Evolutionary conservation across 2,888 invertebrate genomes (phyloP), one percentile per base, ranked within the genome.

Genomic region (Acholoe squamosa): DNA sequence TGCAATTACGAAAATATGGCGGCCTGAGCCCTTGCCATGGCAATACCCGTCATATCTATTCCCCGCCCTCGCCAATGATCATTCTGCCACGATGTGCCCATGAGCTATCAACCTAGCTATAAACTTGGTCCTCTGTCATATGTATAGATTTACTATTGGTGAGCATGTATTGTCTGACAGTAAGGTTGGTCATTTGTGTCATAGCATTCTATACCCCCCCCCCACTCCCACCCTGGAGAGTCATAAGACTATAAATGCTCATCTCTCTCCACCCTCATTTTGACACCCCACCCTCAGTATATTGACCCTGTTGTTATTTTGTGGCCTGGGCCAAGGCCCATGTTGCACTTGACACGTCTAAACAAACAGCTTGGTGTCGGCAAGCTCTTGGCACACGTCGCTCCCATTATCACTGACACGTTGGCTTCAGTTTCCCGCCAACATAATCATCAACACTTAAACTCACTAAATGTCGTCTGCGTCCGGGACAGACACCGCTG

Each of bases 311-410:
- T 43, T 43, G 33, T 80, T 33, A 19, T 80, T 80, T 76, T 33
- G 43, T 80, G 33, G 43, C 43, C 80, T 33, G 80, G 80, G 34
- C 80, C 33, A 80, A 43, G 80, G 16, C 80, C 19, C 80, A 80
- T 80, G 80, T 80, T 80, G 16, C 33, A 33, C 16, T 33, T 80
- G 80, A 80, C 80, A 43, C 80, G 80, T 80, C 80, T 43, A 80
- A 80, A 80, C 80, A 80, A 80, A 80, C 80, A 80, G 33, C 80
- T 43, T 22, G n/a, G 80, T 80, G 80, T 80, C 80, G 43, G 80
- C 34, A 34, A 16, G 80, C 80, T 80, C 80, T 80, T 80, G 80
- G 80, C 80, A 80, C 80, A 80, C 33, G 80, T 14, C 80, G 19
- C 80, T 25, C 33, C 34, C 80, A 80, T 80, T 80, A 80, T 19